A percentile compares a stretch with the other conserved stretches of the same genome.
These are phyloP conservation scores for Loripinus fragilis DNA, from an alignment of 2,888 invertebrate genomes.

Conservation along the genomic window DNA sequence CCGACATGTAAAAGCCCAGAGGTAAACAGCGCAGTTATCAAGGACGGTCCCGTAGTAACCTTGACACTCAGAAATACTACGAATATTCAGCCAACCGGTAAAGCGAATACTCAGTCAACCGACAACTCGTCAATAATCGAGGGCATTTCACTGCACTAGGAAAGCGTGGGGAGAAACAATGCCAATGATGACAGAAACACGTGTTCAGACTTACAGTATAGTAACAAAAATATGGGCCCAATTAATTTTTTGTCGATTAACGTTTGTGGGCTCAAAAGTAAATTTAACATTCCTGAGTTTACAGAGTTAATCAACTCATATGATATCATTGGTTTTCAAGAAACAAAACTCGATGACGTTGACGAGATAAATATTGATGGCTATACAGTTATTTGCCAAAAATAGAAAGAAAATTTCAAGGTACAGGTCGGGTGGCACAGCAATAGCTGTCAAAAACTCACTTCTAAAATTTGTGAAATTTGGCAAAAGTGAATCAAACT, in stretches of 20 bases:
- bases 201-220: too few relatives aligned
- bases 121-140: too few relatives aligned
- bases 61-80: too few relatives aligned
- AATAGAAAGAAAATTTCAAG: background rate
- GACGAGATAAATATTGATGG: background rate
- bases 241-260: background rate
- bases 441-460: background rate
- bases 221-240: too few relatives aligned
- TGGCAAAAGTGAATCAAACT: background rate
- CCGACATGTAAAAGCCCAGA: too few relatives aligned
- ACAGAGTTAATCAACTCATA: background rate
- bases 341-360: background rate
- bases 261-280: background rate
- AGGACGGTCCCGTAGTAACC: too few relatives aligned
- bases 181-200: too few relatives aligned
- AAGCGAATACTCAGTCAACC: too few relatives aligned
- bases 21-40: too few relatives aligned
- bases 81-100: too few relatives aligned
- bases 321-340: background rate
- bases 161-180: slow-evolving; percentile 10
- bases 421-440: slow-evolving; percentile 8
- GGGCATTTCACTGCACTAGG: background rate
- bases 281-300: background rate
- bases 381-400: background rate
- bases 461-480: background rate